These are phyloP conservation scores for Phyllotreta striolata DNA, from an alignment of 2,888 invertebrate species.

Conservation along the genomic window DNA sequence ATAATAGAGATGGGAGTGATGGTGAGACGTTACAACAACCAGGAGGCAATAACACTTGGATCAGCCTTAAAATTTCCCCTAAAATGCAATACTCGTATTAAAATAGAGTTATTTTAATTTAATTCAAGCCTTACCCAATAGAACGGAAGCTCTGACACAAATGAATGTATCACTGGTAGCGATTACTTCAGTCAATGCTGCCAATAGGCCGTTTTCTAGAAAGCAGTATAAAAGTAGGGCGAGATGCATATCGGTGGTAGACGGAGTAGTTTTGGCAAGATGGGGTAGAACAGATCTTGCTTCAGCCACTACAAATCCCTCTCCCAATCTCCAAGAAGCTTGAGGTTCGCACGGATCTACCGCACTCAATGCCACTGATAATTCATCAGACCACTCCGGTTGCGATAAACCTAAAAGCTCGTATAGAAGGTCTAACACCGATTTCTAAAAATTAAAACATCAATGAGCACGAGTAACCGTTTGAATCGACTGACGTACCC, in stretches of 20 bases:
- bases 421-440: constrained; percentile 89
- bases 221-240: constrained; percentile 89
- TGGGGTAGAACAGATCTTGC: constrained; percentile 85
- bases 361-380: constrained; percentile 85
- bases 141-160: constrained; percentile 89
- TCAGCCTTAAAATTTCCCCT: constrained; percentile 87
- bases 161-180: constrained; percentile 88
- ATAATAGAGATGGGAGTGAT: constrained; percentile 82
- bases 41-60: constrained; percentile 84
- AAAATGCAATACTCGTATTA: constrained; percentile 46
- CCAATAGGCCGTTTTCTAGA: constrained; percentile 84
- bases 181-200: constrained; percentile 91
- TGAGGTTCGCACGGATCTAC: constrained; percentile 87
- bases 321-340: constrained; percentile 88
- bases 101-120: too few species aligned
- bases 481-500: constrained; percentile 68
- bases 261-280: constrained; percentile 84
- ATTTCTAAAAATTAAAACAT: constrained; percentile 70
- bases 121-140: constrained; percentile 68
- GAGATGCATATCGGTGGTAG: constrained; percentile 90
- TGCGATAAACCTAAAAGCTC: constrained; percentile 87
- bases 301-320: constrained; percentile 95
- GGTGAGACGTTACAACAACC: constrained; percentile 86
- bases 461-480: not conserved
- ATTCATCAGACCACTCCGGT: constrained; percentile 93